Percentiles rank a stretch among this genome's conserved stretches.
Evolutionary conservation across 2,797 vertebrate species (phyloP).

Genomic region (Xerus rutilus): DNA sequence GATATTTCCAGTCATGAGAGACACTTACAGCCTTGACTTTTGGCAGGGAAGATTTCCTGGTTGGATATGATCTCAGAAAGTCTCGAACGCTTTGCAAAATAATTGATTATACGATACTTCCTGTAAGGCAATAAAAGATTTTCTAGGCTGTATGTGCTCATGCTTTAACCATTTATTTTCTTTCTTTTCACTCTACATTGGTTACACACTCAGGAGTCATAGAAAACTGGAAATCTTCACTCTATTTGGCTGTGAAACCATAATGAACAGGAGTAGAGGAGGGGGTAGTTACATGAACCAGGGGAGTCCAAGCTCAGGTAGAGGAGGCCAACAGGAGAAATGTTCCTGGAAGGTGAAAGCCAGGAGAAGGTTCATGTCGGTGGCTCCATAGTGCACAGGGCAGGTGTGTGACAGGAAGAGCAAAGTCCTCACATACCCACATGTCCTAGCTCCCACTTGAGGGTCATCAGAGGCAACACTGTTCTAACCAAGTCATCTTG

Average conservation of each 20-base stretch:
- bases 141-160: not conserved
- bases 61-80: not conserved
- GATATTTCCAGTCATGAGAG: not conserved
- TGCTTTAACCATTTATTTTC: not conserved
- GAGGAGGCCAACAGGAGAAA: not conserved
- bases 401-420: not conserved
- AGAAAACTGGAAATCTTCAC: not conserved
- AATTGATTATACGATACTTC: conserved; percentile 3
- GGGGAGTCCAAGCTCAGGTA: not conserved
- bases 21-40: not conserved
- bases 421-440: too few species aligned
- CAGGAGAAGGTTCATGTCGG: not conserved
- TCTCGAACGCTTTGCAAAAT: not conserved
- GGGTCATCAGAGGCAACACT: not conserved
- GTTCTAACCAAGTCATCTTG: not conserved
- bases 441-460: not conserved
- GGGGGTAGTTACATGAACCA: not conserved
- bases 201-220: not conserved
- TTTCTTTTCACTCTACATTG: not conserved
- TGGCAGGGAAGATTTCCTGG: not conserved
- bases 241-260: not conserved
- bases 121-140: conserved; percentile 6
- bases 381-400: too few species aligned
- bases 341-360: not conserved
- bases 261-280: not conserved